Evolutionary conservation across 1,140 invertebrate genomes (phyloP), one percentile per base, ranked within the genome.

Genomic region (Drosophila truncata): DNA sequence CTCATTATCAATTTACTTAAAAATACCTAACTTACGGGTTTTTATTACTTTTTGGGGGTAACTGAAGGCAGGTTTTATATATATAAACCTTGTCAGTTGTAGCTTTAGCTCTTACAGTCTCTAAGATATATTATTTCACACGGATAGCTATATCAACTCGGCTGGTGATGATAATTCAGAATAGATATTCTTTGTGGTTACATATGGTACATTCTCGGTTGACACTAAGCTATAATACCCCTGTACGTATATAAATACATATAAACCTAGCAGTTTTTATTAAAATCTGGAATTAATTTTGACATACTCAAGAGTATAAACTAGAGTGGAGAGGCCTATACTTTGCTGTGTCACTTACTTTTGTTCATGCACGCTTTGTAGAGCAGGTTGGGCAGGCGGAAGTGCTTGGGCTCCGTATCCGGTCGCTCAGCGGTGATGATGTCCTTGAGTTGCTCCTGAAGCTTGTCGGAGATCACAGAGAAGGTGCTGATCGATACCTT

Each of bases 341-440:
- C 16, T n/a, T 27, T 18, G 16, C 23, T 20, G 16, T 25, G 20
- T 27, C 14, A 94, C 95, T 96, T 93, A 97, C 96, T 95, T 93
- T 96, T 96, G 82, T 98, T 97, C 96, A 98, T 97, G 92, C 97
- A 98, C 16, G 96, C 95, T 80, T 95, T 95, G 93, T 97, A 98
- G 16, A 98, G 93, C 33, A 95, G 95, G 90, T 97, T 97, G 10
- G 96, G 96, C 39, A 97, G 93, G 37, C 93, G 94, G 90, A 97
- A 97, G 0, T 96, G 96, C 77, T 95, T 95, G 0, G 95, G 95
- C 71, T 97, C 97, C 2, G 95, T 92, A 3, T 93, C 84, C 14
- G 93, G 81, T 7, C 95, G 94, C 2, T 96, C 95, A 67, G 96
- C 95, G 61, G 97, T 96, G 2, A 98, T 95, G 44, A 97, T 95